Base-by-base conservation (phyloP, 2,797 vertebrate genomes). In the Sebastes minor region DNA sequence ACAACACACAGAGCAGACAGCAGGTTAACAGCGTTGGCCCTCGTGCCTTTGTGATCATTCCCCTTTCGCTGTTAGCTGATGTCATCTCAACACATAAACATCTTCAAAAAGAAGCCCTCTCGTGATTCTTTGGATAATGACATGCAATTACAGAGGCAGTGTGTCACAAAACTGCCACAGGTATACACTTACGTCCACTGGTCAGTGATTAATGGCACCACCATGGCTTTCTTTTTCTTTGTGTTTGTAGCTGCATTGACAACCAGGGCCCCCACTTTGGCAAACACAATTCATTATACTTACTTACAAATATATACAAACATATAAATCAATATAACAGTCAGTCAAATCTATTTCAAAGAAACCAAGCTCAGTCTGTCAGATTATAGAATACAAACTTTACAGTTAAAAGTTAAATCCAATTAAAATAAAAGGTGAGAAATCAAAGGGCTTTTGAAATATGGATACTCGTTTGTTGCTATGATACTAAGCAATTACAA, bases 81-180 rank as follows among this genome's bases (percentile, higher is more conserved):
- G 82, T 88, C 88, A 92, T 85, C 81, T 76, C 53, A 74, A 69
- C 78, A 56, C 78, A 74, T 83, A 86, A 85, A 91, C 3, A 28
- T 88, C 85, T 86, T 90, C 80, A 89, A 89, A 91, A 88, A 76
- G 66, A 25, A 84, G 74, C 71, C 25, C 42, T 72, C 73, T 62
- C 72, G 76, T 74, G 76, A 80, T 86, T 92, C 83, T 71, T 63
- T 59, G 61, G 35, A 81, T 94, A 93, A 94, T 94, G 81, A 90
- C 84, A 67, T 80, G 81, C 84, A 90, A 94, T 94, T 94, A 94
- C 72, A 70, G 78, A 86, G 79, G 93, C 89, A 78, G 84, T 82
- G 84, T 72, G 81, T 79, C 85, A 82, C 90, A 93, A 91, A 93
- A 78, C 78, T 89, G 90, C 77, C 85, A 84, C 83, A 91, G 78